A percentile compares a stretch with the other conserved stretches of the same genome.
phyloP scores from a whole-genome alignment of 2,888 invertebrate genomes.

The Heteropelma amictum region DNA sequence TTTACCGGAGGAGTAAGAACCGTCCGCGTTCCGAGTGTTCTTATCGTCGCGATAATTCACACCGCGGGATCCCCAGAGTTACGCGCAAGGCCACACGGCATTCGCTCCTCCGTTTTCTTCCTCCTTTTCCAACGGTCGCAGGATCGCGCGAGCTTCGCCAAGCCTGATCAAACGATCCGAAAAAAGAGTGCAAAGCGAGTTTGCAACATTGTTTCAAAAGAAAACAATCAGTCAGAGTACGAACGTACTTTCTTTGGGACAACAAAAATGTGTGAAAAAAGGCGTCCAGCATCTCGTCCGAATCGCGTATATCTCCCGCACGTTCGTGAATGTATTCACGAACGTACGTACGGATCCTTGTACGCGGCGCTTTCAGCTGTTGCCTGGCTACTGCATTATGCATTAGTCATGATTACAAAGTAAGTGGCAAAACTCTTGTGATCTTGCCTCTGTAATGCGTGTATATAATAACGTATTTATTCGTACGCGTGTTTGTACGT shows the following conservation, averaged over 20 bases:
- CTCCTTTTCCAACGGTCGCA: background rate
- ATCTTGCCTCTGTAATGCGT: conserved; percentile 56
- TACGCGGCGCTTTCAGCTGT: conserved; percentile 34
- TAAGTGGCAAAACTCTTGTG: conserved; percentile 69
- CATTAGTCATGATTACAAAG: conserved; percentile 74
- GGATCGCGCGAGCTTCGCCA: background rate
- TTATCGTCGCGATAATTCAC: conserved; percentile 47
- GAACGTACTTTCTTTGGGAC: too few relatives aligned
- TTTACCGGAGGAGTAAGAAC: conserved; percentile 1
- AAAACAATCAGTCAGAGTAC: too few relatives aligned
- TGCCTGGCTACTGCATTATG: conserved; percentile 69
- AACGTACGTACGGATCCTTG: conserved; percentile 25
- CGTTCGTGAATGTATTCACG: conserved; percentile 35
- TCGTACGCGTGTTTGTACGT: conserved; percentile 10
- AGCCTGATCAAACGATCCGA: background rate
- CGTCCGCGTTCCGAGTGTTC: background rate
- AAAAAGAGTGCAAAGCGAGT: background rate
- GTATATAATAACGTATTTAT: conserved; percentile 9
- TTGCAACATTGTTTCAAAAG: background rate
- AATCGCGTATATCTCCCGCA: conserved; percentile 40
- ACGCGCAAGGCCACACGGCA: conserved; percentile 3
- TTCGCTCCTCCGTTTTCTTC: background rate
- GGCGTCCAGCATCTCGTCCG: conserved; percentile 42
- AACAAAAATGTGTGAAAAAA: conserved; percentile 1
- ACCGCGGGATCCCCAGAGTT: conserved; percentile 33